A percentile compares a stretch with the other conserved stretches of the same genome.
phyloP scores from a whole-genome alignment of 2,113 vertebrate genomes.

The Nothoprocta perdicaria region DNA sequence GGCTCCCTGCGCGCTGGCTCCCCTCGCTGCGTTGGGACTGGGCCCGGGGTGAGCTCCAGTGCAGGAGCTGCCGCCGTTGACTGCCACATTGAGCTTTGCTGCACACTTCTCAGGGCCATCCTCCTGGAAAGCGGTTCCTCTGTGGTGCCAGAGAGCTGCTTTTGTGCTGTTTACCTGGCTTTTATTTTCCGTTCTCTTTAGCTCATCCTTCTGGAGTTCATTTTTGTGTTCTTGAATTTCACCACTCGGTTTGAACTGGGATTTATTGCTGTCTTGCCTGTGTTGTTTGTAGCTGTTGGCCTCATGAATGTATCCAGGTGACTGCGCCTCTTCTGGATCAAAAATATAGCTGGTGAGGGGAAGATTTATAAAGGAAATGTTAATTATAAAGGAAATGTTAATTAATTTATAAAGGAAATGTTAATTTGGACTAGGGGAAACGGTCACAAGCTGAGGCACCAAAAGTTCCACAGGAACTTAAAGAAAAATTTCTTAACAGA shows the following conservation, averaged over 20 bases:
- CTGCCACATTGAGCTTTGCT: not conserved
- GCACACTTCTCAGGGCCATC: not conserved
- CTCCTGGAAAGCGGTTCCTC: not conserved
- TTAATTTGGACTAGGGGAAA: too few species aligned
- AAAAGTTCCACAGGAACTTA: too few species aligned
- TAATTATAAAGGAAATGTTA: not conserved
- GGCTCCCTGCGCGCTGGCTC: not conserved
- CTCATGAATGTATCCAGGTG: constrained; percentile 72
- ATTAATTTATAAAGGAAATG: too few species aligned
- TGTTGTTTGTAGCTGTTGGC: constrained; percentile 64
- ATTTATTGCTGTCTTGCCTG: constrained; percentile 44
- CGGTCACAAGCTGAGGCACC: too few species aligned
- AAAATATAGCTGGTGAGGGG: constrained; percentile 77
- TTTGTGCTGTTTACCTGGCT: not conserved
- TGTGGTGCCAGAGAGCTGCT: not conserved
- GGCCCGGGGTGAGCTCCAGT: not conserved
- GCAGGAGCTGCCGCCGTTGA: constrained; percentile 59
- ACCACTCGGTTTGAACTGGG: constrained; percentile 36
- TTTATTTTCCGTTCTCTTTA: constrained; percentile 1
- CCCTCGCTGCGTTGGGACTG: not conserved
- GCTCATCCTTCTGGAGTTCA: constrained; percentile 15
- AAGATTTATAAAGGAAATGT: not conserved
- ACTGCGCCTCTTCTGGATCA: constrained; percentile 69
- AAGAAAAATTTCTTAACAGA: too few species aligned
- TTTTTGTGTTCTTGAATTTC: constrained; percentile 26